Evolutionary conservation across 2,113 vertebrate species (phyloP).

Genomic region (Urocitellus parryii): DNA sequence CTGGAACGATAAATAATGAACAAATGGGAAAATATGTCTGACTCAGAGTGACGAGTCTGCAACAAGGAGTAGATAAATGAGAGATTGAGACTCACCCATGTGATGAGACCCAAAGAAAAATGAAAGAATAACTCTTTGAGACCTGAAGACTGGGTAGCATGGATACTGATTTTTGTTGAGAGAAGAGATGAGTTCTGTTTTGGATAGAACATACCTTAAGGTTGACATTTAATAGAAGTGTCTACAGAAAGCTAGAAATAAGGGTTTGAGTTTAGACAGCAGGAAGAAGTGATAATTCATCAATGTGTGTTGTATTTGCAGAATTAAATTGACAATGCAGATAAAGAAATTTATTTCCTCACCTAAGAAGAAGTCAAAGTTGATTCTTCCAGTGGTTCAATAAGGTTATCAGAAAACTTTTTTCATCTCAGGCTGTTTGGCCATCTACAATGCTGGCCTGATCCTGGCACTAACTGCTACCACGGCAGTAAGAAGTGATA

Average conservation of each 20-base stretch:
- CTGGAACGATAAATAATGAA: neutral
- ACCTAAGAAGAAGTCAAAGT: neutral
- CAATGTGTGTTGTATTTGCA: neutral
- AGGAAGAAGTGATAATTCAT: neutral
- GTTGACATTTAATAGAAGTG: neutral
- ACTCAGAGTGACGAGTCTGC: neutral
- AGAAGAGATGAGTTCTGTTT: neutral
- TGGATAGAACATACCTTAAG: neutral
- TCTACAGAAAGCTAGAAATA: neutral
- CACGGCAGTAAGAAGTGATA: neutral
- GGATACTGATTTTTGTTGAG: neutral
- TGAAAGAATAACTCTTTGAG: neutral
- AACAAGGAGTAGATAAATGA: neutral
- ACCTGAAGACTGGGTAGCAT: neutral
- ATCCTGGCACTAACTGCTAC: neutral
- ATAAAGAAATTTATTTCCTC: slow-evolving; percentile 1
- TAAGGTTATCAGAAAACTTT: neutral
- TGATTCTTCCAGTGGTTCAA: neutral
- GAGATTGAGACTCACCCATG: neutral
- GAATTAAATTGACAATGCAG: neutral
- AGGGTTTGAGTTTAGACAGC: neutral
- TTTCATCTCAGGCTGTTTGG: neutral
- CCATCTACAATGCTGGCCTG: accelerated
- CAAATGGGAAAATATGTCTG: neutral
- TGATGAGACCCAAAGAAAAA: neutral